Base-by-base conservation (phyloP, 2,888 invertebrate species). In the Cryptophagus acutangulus region DNA sequence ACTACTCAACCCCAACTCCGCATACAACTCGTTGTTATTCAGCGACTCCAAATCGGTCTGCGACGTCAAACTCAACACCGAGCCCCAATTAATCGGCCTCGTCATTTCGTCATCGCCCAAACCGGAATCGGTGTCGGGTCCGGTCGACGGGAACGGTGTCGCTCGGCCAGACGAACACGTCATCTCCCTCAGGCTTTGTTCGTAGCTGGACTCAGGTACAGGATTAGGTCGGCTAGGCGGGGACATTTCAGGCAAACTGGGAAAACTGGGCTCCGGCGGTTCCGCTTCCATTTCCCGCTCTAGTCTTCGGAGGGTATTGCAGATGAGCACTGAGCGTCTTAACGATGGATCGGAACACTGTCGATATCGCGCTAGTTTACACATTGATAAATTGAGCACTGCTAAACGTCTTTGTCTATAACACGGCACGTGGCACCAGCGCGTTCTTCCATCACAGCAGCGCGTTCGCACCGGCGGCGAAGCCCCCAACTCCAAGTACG, bases 361-460 rank as follows among this genome's bases (percentile, higher is more conserved):
- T 39, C 90, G 79, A 61, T 87, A 85, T 51, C 88, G 78, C 62
- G 88, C 87, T 52, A 94, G 74, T 72, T 94, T 94, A 69, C 87
- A 84, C 82, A 93, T 90, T 52, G 91, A 92, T 52, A 92, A 78
- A 69, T 92, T 90, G 67, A 93, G 82, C 65, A 93, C 88, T 61
- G 90, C 87, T 61, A 90, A 79, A 40, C 93, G 79, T 52, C 87
- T 76, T 64, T 89, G 88, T 65, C 87, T 80, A 71, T 89, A 89
- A 69, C 89, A 89, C 45, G 86, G 84, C 47, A 85, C 83, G 61
- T 84, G 81, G 69, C 87, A 87, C 79, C 88, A 85, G 31, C 69
- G 59, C 52, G 68, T 69, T 45, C 68, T 61, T 36, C 69, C 69
- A 45, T 68, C 70, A 55, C 68, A 69, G 56, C 69, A 69, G 41